A percentile compares a stretch with the other conserved stretches of the same genome.
Conservation (phyloP, 2,888 invertebrate genomes). For the Embidobia sp. region DNA sequence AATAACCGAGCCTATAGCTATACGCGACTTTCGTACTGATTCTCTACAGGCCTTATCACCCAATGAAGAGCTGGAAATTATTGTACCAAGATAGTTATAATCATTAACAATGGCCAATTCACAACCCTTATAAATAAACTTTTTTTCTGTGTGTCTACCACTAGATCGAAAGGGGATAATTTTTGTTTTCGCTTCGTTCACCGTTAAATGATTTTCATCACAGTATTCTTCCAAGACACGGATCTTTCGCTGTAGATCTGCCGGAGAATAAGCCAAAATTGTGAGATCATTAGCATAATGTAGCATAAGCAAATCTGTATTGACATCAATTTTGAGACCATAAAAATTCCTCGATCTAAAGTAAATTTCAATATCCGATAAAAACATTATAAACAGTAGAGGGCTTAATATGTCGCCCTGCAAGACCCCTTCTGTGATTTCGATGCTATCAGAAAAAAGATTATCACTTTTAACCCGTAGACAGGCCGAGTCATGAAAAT, state of each 20-base stretch:
- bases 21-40: background rate
- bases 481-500: background rate
- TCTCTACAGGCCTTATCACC: background rate
- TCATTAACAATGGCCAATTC: background rate
- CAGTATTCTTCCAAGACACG: background rate
- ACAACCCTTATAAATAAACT: background rate
- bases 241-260: background rate
- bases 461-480: background rate
- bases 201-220: background rate
- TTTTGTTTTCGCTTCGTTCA: background rate
- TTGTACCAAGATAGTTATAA: background rate
- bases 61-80: background rate
- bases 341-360: background rate
- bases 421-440: background rate
- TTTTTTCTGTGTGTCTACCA: background rate
- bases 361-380: background rate
- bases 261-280: background rate
- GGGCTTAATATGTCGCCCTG: background rate
- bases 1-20: background rate
- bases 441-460: background rate
- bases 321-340: background rate
- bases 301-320: background rate
- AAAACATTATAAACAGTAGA: background rate
- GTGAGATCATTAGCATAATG: background rate
- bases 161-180: background rate